Conservation (phyloP, 2,888 invertebrate species). For the Acronicta alni region DNA sequence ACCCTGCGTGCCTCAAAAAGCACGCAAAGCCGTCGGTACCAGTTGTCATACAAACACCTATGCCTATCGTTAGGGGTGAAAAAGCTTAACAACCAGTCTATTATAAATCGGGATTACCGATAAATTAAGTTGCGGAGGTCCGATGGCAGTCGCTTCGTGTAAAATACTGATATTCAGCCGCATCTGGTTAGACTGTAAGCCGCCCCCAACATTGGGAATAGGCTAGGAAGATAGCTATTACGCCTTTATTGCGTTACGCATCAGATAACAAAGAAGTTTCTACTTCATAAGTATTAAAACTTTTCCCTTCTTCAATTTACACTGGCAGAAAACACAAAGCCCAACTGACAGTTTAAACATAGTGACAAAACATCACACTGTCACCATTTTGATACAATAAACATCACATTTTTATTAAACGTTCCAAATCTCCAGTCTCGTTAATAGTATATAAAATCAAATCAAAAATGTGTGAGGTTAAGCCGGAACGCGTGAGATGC, state of each 20-base stretch:
- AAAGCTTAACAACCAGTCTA: no score
- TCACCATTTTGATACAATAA: constrained; percentile 28
- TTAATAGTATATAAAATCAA: constrained; percentile 18
- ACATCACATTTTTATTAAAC: constrained; percentile 26
- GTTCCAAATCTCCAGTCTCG: constrained; percentile 29
- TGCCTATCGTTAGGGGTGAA: no score
- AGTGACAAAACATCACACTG: constrained; percentile 17
- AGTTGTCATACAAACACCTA: no score
- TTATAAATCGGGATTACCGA: no score
- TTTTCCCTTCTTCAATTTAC: neutral
- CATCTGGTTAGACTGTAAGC: no score
- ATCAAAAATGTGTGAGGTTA: constrained; percentile 69
- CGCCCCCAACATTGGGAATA: no score
- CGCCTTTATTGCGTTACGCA: neutral
- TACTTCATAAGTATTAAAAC: neutral
- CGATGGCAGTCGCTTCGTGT: no score
- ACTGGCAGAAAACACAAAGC: constrained; percentile 23
- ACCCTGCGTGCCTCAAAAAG: no score
- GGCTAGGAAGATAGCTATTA: no score
- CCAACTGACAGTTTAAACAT: neutral
- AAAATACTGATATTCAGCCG: no score
- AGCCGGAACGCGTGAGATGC: constrained; percentile 64
- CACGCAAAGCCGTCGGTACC: no score
- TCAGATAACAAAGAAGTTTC: neutral
- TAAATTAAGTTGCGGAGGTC: no score